Percentiles rank a stretch among this genome's conserved stretches.
These are phyloP conservation scores for Apolygus lucorum DNA, from an alignment of 1,140 invertebrate species.

Conservation along the genomic window DNA sequence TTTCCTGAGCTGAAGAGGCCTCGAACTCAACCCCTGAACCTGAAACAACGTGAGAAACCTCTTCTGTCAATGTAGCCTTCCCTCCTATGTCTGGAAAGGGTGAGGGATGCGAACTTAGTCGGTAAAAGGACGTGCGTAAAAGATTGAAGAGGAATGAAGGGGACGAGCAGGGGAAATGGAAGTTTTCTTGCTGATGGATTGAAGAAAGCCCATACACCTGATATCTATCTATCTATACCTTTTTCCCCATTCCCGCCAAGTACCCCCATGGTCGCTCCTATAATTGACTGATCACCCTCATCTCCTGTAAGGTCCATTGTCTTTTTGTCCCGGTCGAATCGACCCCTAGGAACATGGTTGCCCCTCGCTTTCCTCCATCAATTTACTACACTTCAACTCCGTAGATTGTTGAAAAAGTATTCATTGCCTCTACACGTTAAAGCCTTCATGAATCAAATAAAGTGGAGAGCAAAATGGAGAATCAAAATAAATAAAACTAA, in stretches of 20 bases:
- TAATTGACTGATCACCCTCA: slow-evolving; percentile 13
- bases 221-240: slow-evolving; percentile 10
- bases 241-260: not conserved
- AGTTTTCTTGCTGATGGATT: slow-evolving; percentile 11
- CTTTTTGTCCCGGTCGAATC: not conserved
- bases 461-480: no score
- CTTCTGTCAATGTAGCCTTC: slow-evolving; percentile 1
- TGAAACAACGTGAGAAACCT: slow-evolving; percentile 16
- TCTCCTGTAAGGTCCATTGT: not conserved
- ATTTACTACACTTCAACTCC: no score
- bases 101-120: not conserved
- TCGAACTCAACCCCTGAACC: not conserved
- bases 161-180: not conserved
- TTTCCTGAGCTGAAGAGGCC: not conserved
- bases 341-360: not conserved
- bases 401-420: no score
- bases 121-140: slow-evolving; percentile 8
- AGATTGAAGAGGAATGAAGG: not conserved
- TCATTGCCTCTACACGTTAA: no score
- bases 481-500: no score
- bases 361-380: no score
- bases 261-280: no score
- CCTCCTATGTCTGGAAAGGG: not conserved
- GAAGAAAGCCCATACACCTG: slow-evolving; percentile 10
- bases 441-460: no score